phyloP scores from a whole-genome alignment of 2,797 vertebrate species.

The Hippopotamyrus pictus region DNA sequence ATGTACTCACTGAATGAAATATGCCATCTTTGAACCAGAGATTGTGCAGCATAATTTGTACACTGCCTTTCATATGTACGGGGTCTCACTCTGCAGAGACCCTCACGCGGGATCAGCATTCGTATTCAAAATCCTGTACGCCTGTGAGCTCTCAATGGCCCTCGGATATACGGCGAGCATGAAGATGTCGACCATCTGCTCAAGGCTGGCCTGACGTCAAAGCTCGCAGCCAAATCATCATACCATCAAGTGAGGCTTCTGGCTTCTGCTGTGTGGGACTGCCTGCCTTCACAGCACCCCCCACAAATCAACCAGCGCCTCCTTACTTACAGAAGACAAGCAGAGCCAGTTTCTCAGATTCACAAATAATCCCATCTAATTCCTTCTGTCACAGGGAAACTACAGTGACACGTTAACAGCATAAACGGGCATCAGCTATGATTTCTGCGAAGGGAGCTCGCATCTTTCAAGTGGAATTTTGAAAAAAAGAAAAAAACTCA shows the following conservation, averaged over 20 bases:
- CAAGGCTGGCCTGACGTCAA: not conserved
- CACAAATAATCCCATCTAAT: slow-evolving; percentile 44
- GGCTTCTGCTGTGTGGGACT: too few species aligned
- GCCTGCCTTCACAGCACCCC: too few species aligned
- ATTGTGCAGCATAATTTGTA: not conserved
- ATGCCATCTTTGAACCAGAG: not conserved
- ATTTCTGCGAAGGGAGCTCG: not conserved
- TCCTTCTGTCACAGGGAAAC: slow-evolving; percentile 28
- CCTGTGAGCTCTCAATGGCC: not conserved
- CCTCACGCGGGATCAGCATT: not conserved
- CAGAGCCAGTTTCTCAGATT: slow-evolving; percentile 39
- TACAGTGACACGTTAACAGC: slow-evolving; percentile 35
- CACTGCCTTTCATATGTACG: not conserved
- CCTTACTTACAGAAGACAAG: not conserved
- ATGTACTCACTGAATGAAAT: not conserved
- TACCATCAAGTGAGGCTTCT: not conserved
- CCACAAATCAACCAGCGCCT: not conserved
- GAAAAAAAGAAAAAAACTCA: slow-evolving; percentile 22
- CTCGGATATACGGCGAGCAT: not conserved
- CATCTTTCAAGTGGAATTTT: slow-evolving; percentile 18
- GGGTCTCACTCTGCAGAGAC: not conserved
- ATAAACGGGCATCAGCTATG: slow-evolving; percentile 26
- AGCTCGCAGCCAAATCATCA: not conserved
- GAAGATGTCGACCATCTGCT: not conserved
- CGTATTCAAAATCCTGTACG: not conserved